A percentile compares a stretch with the other conserved stretches of the same genome.
Conservation (phyloP, 2,888 invertebrate genomes). For the Leuctra nigra region DNA sequence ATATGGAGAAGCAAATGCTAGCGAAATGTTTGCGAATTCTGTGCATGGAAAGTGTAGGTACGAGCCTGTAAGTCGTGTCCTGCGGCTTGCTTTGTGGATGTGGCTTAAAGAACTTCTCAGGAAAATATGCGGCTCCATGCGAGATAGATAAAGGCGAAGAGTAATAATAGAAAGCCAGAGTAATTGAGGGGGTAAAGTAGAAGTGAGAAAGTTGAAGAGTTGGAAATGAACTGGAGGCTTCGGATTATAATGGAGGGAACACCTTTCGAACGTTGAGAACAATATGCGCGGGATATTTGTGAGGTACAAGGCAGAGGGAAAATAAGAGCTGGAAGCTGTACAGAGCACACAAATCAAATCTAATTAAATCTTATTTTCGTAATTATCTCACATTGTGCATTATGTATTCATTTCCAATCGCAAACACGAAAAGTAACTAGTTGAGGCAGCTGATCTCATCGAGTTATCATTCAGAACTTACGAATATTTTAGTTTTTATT, state of each 20-base stretch:
- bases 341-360: too few species aligned
- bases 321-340: too few species aligned
- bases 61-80: constrained; percentile 16
- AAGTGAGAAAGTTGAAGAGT: constrained; percentile 8
- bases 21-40: constrained; percentile 14
- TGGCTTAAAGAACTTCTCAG: constrained; percentile 20
- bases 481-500: too few species aligned
- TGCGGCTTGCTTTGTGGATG: constrained; percentile 21
- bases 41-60: background rate
- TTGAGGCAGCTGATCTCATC: background rate
- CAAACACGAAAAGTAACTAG: too few species aligned
- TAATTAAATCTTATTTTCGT: too few species aligned
- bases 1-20: too few species aligned
- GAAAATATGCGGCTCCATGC: constrained; percentile 15
- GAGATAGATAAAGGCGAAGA: constrained; percentile 5
- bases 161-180: constrained; percentile 4
- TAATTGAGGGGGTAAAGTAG: constrained; percentile 14
- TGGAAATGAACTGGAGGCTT: background rate
- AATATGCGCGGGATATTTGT: too few species aligned
- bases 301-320: too few species aligned
- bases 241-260: too few species aligned
- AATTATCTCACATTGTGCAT: too few species aligned
- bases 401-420: background rate
- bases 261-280: too few species aligned
- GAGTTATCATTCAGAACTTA: background rate